Conservation (phyloP, 2,888 invertebrate species). For the Microplitis deprimator region DNA sequence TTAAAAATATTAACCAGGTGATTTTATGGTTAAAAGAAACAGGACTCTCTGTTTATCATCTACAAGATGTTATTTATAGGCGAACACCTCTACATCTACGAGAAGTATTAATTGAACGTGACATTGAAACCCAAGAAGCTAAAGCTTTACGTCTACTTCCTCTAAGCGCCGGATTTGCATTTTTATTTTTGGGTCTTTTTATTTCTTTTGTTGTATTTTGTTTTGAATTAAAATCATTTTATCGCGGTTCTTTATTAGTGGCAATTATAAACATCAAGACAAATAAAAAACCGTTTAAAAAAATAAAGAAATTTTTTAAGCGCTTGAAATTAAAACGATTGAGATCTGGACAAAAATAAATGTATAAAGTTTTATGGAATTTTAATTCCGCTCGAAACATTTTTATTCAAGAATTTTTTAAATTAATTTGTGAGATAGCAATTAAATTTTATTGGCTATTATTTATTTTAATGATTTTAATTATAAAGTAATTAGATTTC, state of each 20-base stretch:
- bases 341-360: no score
- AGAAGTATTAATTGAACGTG: constrained; percentile 60
- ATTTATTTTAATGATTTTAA: no score
- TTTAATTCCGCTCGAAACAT: no score
- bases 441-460: no score
- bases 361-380: no score
- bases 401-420: no score
- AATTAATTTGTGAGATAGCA: no score
- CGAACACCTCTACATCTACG: constrained; percentile 54
- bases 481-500: no score
- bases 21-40: constrained; percentile 57
- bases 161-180: constrained; percentile 61
- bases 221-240: constrained; percentile 53
- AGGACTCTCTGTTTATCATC: constrained; percentile 58
- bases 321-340: no score
- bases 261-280: not conserved
- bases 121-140: constrained; percentile 50
- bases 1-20: constrained; percentile 50
- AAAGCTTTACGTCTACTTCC: constrained; percentile 58
- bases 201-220: constrained; percentile 58
- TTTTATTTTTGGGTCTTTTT: constrained; percentile 56
- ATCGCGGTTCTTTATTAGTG: not conserved
- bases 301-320: no score
- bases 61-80: constrained; percentile 60
- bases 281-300: not conserved